Conservation (phyloP, 2,113 vertebrate genomes). For the Microcebus jonahi region DNA sequence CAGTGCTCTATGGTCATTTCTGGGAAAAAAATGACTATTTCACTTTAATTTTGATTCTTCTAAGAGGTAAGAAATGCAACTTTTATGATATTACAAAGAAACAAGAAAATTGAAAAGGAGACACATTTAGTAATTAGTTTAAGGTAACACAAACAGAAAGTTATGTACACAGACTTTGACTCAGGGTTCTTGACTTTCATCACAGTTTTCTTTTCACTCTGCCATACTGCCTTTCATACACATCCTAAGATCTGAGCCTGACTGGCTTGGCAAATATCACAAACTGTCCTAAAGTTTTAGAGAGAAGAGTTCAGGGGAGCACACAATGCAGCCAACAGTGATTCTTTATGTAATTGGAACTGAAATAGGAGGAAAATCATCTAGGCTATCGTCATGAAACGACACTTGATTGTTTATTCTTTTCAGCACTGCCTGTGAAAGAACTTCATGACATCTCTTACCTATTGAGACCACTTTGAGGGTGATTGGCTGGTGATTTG, state of each 20-base stretch:
- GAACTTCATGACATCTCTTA: not conserved
- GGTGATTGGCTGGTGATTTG: constrained; percentile 8
- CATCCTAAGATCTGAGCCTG: not conserved
- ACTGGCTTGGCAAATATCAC: not conserved
- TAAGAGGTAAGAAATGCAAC: not conserved
- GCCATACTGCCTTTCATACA: not conserved
- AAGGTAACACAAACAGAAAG: not conserved
- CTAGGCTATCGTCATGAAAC: not conserved
- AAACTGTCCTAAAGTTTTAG: constrained; percentile 30
- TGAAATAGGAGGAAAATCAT: constrained; percentile 19
- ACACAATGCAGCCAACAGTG: not conserved
- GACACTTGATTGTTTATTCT: constrained; percentile 48
- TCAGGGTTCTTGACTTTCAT: not conserved
- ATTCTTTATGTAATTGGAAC: constrained; percentile 51
- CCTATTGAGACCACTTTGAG: not conserved
- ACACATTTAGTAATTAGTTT: not conserved
- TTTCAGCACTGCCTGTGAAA: not conserved
- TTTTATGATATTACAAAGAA: constrained; percentile 21
- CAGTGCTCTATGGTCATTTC: not conserved
- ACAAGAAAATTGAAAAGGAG: not conserved
- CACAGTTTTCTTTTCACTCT: not conserved
- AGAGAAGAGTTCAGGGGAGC: not conserved
- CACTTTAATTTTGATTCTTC: constrained; percentile 28
- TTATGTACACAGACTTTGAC: not conserved
- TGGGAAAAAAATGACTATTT: not conserved